phyloP scores from a whole-genome alignment of 1,140 invertebrate genomes.

The Archivesica marissinica region DNA sequence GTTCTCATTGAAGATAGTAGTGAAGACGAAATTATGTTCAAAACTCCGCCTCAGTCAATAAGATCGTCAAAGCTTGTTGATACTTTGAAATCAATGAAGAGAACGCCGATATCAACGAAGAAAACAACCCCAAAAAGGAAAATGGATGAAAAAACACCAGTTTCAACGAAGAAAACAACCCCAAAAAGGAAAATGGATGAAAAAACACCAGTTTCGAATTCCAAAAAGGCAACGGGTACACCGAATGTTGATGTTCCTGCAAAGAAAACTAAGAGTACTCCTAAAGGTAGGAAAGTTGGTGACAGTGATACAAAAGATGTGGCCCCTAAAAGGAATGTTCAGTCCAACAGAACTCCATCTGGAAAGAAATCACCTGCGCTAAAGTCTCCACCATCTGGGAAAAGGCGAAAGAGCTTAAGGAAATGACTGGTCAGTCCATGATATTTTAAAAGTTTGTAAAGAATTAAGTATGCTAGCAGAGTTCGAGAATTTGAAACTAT shows the following conservation, averaged over 20 bases:
- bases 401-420: background rate
- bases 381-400: background rate
- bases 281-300: background rate
- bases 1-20: conserved; percentile 62
- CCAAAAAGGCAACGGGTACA: background rate
- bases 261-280: background rate
- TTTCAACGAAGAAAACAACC: background rate
- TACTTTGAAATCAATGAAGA: background rate
- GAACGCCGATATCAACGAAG: background rate
- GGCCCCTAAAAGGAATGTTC: background rate
- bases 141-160: background rate
- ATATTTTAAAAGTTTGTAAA: too few relatives aligned
- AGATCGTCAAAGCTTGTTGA: conserved; percentile 61
- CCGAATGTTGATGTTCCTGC: background rate
- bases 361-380: background rate
- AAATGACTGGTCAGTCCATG: too few relatives aligned
- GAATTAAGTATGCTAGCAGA: too few relatives aligned
- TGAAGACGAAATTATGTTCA: conserved; percentile 64
- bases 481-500: too few relatives aligned
- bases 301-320: background rate
- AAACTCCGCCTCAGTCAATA: conserved; percentile 59
- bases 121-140: conserved; percentile 21
- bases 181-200: conserved; percentile 17
- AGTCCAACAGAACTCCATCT: background rate
- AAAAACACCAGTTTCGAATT: background rate